Conservation (phyloP, 1,140 invertebrate species). For the Bombus affinis region DNA sequence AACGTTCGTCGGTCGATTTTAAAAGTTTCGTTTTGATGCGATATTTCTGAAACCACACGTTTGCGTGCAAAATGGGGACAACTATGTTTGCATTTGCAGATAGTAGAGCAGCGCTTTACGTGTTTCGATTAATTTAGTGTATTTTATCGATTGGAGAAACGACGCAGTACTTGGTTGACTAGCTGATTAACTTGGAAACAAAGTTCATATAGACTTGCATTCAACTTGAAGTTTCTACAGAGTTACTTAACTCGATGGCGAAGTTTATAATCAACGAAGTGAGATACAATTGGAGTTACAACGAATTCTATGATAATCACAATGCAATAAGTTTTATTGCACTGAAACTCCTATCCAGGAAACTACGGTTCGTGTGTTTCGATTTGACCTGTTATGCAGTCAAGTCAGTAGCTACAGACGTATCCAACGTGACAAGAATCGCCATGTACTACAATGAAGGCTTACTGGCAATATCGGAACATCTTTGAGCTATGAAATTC, state of each 20-base stretch:
- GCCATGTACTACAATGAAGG: background rate
- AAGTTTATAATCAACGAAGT: background rate
- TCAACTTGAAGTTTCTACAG: too few species aligned
- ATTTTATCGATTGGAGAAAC: background rate
- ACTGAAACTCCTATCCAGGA: background rate
- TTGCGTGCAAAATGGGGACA: background rate
- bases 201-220: background rate
- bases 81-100: background rate
- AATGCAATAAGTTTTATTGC: background rate
- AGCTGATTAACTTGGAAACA: background rate
- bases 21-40: background rate
- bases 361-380: background rate
- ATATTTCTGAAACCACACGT: background rate
- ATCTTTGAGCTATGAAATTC: background rate
- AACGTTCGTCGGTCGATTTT: background rate
- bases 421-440: background rate
- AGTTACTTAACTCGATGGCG: background rate
- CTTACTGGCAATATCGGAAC: background rate
- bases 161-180: background rate
- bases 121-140: constrained; percentile 1
- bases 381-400: background rate
- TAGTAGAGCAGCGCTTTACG: background rate
- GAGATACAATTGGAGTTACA: background rate
- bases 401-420: background rate
- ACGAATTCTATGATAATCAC: background rate